phyloP scores from a whole-genome alignment of 2,888 invertebrate species.

The Heliconius cydno region DNA sequence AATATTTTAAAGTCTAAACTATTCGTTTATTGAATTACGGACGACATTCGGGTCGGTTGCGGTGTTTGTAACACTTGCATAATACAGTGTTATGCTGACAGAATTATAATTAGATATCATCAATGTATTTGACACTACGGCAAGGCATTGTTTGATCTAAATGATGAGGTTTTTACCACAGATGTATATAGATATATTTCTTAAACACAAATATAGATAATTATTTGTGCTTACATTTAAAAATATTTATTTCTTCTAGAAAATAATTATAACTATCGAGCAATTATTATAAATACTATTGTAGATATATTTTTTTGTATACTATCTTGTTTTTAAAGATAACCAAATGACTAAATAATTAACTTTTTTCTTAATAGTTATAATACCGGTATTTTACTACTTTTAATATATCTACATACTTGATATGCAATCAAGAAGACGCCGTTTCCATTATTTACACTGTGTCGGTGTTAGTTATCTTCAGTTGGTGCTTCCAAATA shows the following conservation, averaged over 20 bases:
- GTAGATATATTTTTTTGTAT: neutral
- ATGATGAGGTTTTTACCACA: neutral
- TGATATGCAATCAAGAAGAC: neutral
- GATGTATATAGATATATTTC: neutral
- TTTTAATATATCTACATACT: neutral
- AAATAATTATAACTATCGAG: neutral
- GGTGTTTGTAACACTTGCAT: slow-evolving; percentile 63
- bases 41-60: slow-evolving; percentile 52
- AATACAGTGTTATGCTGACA: slow-evolving; percentile 55
- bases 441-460: too few species aligned
- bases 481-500: too few species aligned
- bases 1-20: neutral
- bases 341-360: neutral
- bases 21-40: neutral
- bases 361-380: neutral
- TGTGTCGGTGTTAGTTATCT: too few species aligned
- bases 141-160: neutral
- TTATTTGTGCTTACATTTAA: neutral
- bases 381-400: neutral
- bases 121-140: slow-evolving; percentile 1
- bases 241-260: neutral
- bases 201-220: neutral
- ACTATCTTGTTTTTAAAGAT: neutral
- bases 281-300: neutral
- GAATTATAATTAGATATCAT: slow-evolving; percentile 62